A percentile compares a stretch with the other conserved stretches of the same genome.
phyloP scores from a whole-genome alignment of 2,113 vertebrate genomes.

The Lepus timidus region DNA sequence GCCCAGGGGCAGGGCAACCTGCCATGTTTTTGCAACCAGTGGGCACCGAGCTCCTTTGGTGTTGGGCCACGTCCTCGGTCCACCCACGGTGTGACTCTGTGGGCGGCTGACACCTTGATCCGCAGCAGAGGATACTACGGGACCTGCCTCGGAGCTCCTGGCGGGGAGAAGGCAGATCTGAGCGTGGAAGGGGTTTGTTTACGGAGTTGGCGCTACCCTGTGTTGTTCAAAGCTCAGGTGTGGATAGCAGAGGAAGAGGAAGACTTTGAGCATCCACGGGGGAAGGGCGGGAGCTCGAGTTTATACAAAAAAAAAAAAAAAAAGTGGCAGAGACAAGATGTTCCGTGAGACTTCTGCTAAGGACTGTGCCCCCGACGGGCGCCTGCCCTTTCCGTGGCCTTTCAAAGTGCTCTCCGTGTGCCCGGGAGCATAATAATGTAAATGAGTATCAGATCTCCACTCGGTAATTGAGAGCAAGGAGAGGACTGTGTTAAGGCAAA shows the following conservation, averaged over 20 bases:
- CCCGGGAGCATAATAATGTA: conserved; percentile 69
- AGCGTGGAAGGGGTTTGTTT: not conserved
- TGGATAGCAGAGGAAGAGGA: no score
- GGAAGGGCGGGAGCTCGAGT: not conserved
- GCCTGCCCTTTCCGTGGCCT: conserved; percentile 71
- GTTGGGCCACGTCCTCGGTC: rapidly evolving
- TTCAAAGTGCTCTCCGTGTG: conserved; percentile 64
- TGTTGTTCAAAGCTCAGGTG: not conserved
- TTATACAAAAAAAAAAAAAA: not conserved
- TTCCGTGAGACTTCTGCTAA: not conserved
- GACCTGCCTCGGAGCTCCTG: rapidly evolving
- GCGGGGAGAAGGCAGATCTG: not conserved
- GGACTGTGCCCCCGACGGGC: not conserved
- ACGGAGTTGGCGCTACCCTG: rapidly evolving
- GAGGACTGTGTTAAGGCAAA: conserved; percentile 52
- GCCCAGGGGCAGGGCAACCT: rapidly evolving
- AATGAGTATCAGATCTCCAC: conserved; percentile 75
- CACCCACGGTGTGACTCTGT: rapidly evolving
- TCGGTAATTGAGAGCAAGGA: conserved; percentile 75
- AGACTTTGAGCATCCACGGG: no score
- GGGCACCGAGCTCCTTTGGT: not conserved
- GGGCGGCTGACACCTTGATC: rapidly evolving
- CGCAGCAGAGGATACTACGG: no score
- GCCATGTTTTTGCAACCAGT: rapidly evolving
- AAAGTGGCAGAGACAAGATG: conserved; percentile 52